Base-by-base conservation (phyloP, 2,797 vertebrate species). In the Gymnothorax reevesii region DNA sequence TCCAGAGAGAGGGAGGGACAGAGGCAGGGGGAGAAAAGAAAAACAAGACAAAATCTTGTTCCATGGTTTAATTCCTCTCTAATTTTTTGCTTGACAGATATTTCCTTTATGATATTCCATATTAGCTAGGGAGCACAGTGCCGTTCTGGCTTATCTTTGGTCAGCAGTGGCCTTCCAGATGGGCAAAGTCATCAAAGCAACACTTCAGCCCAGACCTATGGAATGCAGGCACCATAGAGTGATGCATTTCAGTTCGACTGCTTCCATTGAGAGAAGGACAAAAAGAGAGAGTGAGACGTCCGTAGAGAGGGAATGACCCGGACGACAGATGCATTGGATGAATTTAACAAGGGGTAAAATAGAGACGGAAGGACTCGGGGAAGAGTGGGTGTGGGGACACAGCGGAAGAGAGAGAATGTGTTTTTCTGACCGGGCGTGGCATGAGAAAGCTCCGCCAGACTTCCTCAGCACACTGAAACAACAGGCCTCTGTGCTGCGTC, bases 401-500 rank as follows among this genome's bases (percentile, higher is more conserved):
- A 17, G 84, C 2, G 27, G 64, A 33, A 59, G 25, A 75, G 69
- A 17, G 62, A 57, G 64, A 10, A 12, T 79, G 75, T 54, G 49
- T 80, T 80, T 80, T 80, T 52, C 52, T n/a, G 49, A 12, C 64
- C 42, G 83, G 66, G 42, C 0, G 73, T 66, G 89, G 89, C 88
- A 88, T 91, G 91, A 86, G 92, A 93, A 91, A 87, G 84, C 90
- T 88, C 83, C 86, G 92, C 84, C 73, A 57, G 83, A 17, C 86
- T 59, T 85, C 84, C 88, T 86, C 88, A 64, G 88, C 42, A 25
- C 42, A 25, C 33, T 52, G 90, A 86, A 93, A 95, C 94, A 95
- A 94, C 94, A 89, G 91, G 87, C 89, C 92, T 94, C 94, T 95
- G 94, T 95, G 89, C 91, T 88, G 83, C 85, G 85, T 88, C 88